These are phyloP conservation scores for Spongia lamella DNA, from an alignment of 37 sponge, comb jelly and placozoan genomes.

Conservation along the genomic window DNA sequence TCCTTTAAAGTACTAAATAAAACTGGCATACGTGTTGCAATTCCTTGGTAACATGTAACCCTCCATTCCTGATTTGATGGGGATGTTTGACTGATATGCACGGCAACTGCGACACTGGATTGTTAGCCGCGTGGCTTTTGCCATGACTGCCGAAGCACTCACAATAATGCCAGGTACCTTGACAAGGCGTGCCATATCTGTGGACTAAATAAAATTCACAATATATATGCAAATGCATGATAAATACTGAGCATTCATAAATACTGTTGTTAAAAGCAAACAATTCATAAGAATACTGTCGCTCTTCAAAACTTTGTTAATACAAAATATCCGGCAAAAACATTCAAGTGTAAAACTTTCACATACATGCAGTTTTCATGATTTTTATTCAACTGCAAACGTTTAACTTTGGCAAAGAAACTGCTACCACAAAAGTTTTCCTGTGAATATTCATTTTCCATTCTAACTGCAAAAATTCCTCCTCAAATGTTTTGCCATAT, in stretches of 20 bases:
- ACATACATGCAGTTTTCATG: too few relatives aligned
- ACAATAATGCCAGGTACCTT: conserved; percentile 95
- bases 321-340: too few relatives aligned
- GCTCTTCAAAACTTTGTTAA: not conserved
- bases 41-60: conserved; percentile 91
- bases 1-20: not conserved
- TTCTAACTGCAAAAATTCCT: too few relatives aligned
- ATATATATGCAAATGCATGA: too few relatives aligned
- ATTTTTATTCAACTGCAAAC: too few relatives aligned
- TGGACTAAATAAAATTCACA: conserved; percentile 66
- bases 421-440: too few relatives aligned
- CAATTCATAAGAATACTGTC: not conserved
- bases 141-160: conserved; percentile 86
- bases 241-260: too few relatives aligned
- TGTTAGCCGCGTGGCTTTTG: conserved; percentile 94
- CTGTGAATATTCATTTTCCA: too few relatives aligned
- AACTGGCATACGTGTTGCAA: conserved; percentile 71
- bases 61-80: conserved; percentile 91
- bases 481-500: too few relatives aligned
- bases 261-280: not conserved
- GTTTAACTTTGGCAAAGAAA: too few relatives aligned
- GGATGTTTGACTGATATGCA: conserved; percentile 65
- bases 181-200: conserved; percentile 95
- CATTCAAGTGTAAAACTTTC: too few relatives aligned
- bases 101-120: conserved; percentile 94